Base-by-base conservation (phyloP, 2,797 vertebrate species). In the Falco naumanni region DNA sequence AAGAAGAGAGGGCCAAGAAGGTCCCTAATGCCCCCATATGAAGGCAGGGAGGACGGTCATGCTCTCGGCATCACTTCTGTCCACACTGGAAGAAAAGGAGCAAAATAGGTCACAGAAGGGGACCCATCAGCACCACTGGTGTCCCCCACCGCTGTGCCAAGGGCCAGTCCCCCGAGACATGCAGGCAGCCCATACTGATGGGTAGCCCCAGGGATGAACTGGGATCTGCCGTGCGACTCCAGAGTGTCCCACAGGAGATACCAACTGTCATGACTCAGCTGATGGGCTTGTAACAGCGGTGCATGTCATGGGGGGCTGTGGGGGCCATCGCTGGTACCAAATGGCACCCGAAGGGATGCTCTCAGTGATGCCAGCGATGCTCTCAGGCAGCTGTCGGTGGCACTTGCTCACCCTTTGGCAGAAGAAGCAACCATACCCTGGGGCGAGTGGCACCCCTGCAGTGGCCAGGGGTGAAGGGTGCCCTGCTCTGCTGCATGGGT, bases 361-460 rank as follows among this genome's bases (percentile, higher is more conserved):
- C 41, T 41, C 1, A 4, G 63, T 1, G 16, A 72, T 53, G 90
- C 24, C 56, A 51, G 56, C 7, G 34, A 63, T 16, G 84, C 34
- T 82, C 59, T 69, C 2, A 4, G 68, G 86, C 66, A 65, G 57
- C 21, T 51, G 80, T 85, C 4, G 11, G 31, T 11, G 37, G 41
- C 53, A 13, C 3, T 0, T 0, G 10, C 31, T 33, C 14, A 7
- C 7, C 39, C 60, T 20, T 26, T 2, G 24, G 66, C 0, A 3
- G 26, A 70, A 60, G n/a, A n/a, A 34, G 8, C 17, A 65, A 15
- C 68, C 8, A 4, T 11, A 19, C 17, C 5, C 34, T 7, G 63
- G 45, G n/a, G 47, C 4, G 5, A 34, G 66, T 51, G 41, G n/a
- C 16, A 61, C 41, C 48, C 31, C 11, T 5, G 1, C 2, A 64